Evolutionary conservation across 2,113 vertebrate genomes (phyloP).

Genomic region (Pseudopodoces humilis): DNA sequence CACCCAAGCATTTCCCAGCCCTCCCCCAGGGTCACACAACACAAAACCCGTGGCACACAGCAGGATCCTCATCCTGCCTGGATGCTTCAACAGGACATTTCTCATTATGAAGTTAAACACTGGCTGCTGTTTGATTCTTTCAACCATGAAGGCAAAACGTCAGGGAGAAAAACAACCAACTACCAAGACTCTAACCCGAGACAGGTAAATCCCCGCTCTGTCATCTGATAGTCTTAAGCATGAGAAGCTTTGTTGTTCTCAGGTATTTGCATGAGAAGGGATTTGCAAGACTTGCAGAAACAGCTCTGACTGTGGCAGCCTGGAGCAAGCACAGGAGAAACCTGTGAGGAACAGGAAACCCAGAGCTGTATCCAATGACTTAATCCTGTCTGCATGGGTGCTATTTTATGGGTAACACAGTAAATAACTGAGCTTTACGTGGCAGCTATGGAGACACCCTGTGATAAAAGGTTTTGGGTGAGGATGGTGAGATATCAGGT

Average conservation of each 20-base stretch:
- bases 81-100: neutral
- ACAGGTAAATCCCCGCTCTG: neutral
- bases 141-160: neutral
- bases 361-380: neutral
- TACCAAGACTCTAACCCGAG: neutral
- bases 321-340: neutral
- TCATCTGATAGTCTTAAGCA: neutral
- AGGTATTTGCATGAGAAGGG: conserved; percentile 25
- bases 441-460: neutral
- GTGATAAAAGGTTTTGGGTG: neutral
- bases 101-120: neutral
- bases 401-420: neutral
- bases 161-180: neutral
- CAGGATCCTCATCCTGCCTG: neutral
- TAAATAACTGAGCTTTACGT: neutral
- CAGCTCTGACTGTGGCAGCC: neutral
- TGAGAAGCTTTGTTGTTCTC: conserved; percentile 6
- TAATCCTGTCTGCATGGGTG: neutral
- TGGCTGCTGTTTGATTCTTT: neutral
- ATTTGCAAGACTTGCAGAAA: conserved; percentile 16
- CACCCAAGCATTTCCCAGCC: neutral
- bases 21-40: no score
- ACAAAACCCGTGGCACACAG: neutral
- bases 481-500: neutral
- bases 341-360: neutral